Evolutionary conservation across 2,888 invertebrate genomes (phyloP), one percentile per base, ranked within the genome.

Genomic region (Aphidoletes aphidimyza): DNA sequence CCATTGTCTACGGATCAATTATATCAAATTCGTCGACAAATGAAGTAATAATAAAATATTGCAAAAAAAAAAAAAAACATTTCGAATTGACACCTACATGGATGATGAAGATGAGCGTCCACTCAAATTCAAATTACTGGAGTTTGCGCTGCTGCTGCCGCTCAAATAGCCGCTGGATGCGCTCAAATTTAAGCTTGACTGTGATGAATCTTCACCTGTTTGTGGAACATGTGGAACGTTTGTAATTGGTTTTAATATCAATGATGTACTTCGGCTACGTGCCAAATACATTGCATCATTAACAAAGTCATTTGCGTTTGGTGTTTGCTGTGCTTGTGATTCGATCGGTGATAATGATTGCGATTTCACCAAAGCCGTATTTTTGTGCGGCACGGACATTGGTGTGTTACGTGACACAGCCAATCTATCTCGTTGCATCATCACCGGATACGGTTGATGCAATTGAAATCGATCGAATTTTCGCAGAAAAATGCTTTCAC

Each of bases 241-340:
- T 89, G 90, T 87, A 89, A 90, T 86, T 89, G 89, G 89, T 88
- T 89, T 84, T 54, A 78, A 83, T 69, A 84, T 84, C 3, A 85
- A 54, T 22, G 85, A 85, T 83, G 85, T 84, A 54, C 85, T 85
- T 26, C 85, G 84, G 83, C 85, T 85, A 59, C 85, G 84, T 26
- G 85, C 84, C 19, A 86, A 86, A 85, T 86, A 86, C 85, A 86
- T 86, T 85, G 86, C 85, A 85, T 39, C 83, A 22, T 39, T 42
- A 19, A 42, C n/a, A 39, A 83, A 39, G 39, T 83, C 37, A 69
- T 69, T 69, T 69, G 69, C 69, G 11, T 69, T 69, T 69, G 69
- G 69, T 69, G 30, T 69, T 30, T 69, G 30, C 69, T 69, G 69
- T 69, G 69, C 69, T 14, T 69, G 8, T 69, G 69, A 69, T 69